phyloP scores from a whole-genome alignment of 2,797 vertebrate species.

The Buphagus erythrorhynchus region DNA sequence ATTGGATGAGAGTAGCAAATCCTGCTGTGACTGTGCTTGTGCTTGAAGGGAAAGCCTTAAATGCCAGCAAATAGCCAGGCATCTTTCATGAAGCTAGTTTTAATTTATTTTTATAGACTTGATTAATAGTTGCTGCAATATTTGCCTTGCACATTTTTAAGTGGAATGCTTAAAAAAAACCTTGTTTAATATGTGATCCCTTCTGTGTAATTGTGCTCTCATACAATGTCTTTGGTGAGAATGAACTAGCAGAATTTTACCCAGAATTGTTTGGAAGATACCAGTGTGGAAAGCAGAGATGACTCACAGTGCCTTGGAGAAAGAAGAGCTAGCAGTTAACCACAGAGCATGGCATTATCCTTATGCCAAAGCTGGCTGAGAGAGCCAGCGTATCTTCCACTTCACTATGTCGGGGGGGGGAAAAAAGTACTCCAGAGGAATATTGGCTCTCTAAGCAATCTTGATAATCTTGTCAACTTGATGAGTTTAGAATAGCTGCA shows the following conservation, averaged over 20 bases:
- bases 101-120: constrained; percentile 64
- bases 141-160: constrained; percentile 49
- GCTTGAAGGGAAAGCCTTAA: constrained; percentile 61
- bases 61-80: not conserved
- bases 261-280: constrained; percentile 62
- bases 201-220: constrained; percentile 9
- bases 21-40: constrained; percentile 33
- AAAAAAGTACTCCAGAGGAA: not conserved
- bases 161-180: not conserved
- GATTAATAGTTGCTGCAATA: constrained; percentile 22
- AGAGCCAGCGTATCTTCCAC: not conserved
- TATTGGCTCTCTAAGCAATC: not conserved
- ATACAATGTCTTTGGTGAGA: constrained; percentile 45
- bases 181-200: not conserved
- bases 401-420: not conserved
- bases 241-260: constrained; percentile 52
- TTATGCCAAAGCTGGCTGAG: not conserved
- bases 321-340: constrained; percentile 21
- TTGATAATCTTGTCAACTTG: constrained; percentile 8
- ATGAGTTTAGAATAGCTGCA: not conserved
- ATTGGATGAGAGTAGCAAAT: constrained; percentile 43
- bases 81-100: constrained; percentile 39
- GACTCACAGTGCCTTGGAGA: constrained; percentile 61
- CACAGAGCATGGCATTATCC: constrained; percentile 45
- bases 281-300: constrained; percentile 55